phyloP scores from a whole-genome alignment of 1,140 invertebrate genomes.

The Temnothorax nylanderi region DNA sequence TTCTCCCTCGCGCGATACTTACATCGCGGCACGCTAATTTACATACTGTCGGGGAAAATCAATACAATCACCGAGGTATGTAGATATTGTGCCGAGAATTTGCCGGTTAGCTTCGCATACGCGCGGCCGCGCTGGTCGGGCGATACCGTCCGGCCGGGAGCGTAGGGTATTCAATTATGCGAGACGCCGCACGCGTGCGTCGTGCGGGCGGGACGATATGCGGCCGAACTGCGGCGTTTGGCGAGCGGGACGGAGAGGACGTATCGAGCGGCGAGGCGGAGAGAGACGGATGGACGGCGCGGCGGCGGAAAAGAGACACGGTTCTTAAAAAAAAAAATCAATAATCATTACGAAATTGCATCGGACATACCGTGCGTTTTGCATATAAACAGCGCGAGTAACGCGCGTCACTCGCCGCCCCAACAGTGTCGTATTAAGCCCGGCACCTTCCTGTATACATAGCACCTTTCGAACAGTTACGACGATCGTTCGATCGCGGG shows the following conservation, averaged over 20 bases:
- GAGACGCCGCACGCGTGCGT: conserved; percentile 53
- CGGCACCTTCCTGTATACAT: neutral
- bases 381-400: neutral
- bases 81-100: conserved; percentile 56
- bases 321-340: conserved; percentile 67
- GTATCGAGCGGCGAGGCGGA: conserved; percentile 1
- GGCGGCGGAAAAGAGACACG: neutral
- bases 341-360: conserved; percentile 69
- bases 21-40: conserved; percentile 41
- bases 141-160: conserved; percentile 28
- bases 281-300: neutral
- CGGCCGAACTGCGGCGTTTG: conserved; percentile 37
- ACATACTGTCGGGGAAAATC: conserved; percentile 56
- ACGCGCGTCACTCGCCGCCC: neutral
- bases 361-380: neutral
- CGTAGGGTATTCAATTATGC: conserved; percentile 42
- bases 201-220: conserved; percentile 8
- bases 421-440: neutral
- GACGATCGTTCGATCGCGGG: neutral
- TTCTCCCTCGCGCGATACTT: conserved; percentile 32
- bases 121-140: conserved; percentile 8
- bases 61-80: conserved; percentile 56
- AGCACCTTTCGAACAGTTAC: neutral
- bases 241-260: neutral
- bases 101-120: conserved; percentile 48